Base-by-base conservation (phyloP, 2,113 vertebrate genomes). In the Chionomys nivalis region DNA sequence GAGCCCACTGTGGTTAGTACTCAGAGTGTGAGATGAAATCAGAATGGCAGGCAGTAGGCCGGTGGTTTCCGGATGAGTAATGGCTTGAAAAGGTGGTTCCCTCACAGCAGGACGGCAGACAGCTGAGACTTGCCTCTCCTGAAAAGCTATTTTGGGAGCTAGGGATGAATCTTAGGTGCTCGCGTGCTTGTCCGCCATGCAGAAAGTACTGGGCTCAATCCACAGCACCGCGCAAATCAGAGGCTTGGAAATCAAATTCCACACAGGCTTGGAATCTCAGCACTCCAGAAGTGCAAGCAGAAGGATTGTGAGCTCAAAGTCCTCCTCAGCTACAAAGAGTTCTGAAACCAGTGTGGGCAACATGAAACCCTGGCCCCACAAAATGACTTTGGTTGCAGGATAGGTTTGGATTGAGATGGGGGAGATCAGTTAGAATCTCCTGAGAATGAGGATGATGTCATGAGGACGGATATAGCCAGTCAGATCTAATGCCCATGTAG, bases 91-190 rank as follows among this genome's bases (percentile, higher is more conserved):
- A 89, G 17, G 66, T 65, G 66, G 77, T 94, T 94, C 61, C 70
- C 39, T 47, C 47, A 81, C n/a, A 75, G 42, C 78, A 70, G 39
- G 23, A 90, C 85, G 96, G 83, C 87, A 49, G 82, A 85, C 39
- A 78, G 55, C 28, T 79, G 49, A 91, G 68, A 85, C 70, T 81
- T 88, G 21, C 36, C 36, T 96, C 73, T 90, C 83, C 42, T 86
- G 52, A 91, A 88, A 90, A 92, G 68, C 49, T 42, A 55, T 33
- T 72, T 72, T 24, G 47, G 47, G 66, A 24, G 13, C 33, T 73
- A 33, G 3, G 4, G 3, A 26, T 55, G 47, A 26, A 55, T 26
- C 47, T 88, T 44, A 72, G 44, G 68, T 55, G 44, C 31, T 28
- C n/a, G 65, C 33, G 5, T 88, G 36, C 47, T 88, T 72, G 23